These are phyloP conservation scores for Ostrea denselamellosa DNA, from an alignment of 1,140 invertebrate species.

Conservation along the genomic window DNA sequence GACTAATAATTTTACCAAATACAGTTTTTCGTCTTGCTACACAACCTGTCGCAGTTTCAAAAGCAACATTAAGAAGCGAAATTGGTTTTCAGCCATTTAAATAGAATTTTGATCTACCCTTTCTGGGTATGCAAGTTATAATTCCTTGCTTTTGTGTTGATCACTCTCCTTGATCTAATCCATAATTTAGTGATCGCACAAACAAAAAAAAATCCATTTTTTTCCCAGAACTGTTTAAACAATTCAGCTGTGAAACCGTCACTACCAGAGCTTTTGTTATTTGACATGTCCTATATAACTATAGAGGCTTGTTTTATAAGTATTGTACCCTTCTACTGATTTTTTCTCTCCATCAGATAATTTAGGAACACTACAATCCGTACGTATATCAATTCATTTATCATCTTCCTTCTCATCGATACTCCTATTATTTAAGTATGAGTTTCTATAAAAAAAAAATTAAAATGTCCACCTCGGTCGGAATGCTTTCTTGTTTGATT, in stretches of 20 bases:
- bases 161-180: not conserved
- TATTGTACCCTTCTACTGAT: not conserved
- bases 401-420: not conserved
- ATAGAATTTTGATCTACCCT: constrained; percentile 21
- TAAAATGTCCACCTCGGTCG: not conserved
- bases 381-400: not conserved
- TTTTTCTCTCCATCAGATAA: not conserved
- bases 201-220: constrained; percentile 46
- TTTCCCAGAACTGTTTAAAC: constrained; percentile 44
- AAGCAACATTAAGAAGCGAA: constrained; percentile 40
- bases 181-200: constrained; percentile 49
- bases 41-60: constrained; percentile 43
- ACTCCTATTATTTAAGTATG: not conserved
- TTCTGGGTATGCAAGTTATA: constrained; percentile 50
- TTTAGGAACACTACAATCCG: not conserved
- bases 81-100: constrained; percentile 44
- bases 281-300: not conserved
- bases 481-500: not conserved
- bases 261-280: too few species aligned
- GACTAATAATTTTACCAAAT: constrained; percentile 32
- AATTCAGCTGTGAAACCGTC: too few species aligned
- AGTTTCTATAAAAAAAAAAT: not conserved
- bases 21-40: constrained; percentile 42
- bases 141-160: constrained; percentile 34
- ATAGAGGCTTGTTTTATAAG: not conserved